Percentiles rank a stretch among this genome's conserved stretches.
These are phyloP conservation scores for Sebastes cheni DNA, from an alignment of 2,797 vertebrate genomes.

Conservation along the genomic window DNA sequence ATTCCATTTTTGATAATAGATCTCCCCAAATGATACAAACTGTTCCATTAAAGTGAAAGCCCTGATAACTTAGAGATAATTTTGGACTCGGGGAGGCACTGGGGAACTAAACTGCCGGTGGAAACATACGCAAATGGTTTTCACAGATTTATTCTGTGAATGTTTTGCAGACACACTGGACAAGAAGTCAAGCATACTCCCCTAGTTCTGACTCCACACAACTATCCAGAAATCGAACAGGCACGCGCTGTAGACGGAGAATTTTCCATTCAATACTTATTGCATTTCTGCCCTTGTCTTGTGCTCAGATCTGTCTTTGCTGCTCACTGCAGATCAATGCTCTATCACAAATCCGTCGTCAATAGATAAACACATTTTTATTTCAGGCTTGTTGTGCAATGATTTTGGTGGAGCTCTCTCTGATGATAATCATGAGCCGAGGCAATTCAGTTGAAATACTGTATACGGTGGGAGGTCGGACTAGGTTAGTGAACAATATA, in stretches of 20 bases:
- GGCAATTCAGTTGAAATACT: neutral
- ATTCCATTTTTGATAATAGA: too few species aligned
- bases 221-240: neutral
- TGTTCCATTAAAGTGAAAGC: neutral
- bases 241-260: neutral
- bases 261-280: neutral
- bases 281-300: neutral
- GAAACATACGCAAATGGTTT: neutral
- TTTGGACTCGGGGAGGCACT: neutral
- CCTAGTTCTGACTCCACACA: neutral
- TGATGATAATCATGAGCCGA: neutral
- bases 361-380: neutral
- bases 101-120: neutral
- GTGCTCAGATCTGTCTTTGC: neutral
- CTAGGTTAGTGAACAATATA: slow-evolving; percentile 8
- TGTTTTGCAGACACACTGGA: neutral
- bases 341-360: neutral
- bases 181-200: neutral
- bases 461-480: neutral
- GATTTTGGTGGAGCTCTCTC: neutral
- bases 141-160: neutral
- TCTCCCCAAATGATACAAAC: too few species aligned
- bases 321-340: neutral
- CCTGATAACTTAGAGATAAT: neutral
- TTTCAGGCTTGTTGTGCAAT: neutral